phyloP scores from a whole-genome alignment of 1,140 invertebrate genomes.

The Idris sp. region DNA sequence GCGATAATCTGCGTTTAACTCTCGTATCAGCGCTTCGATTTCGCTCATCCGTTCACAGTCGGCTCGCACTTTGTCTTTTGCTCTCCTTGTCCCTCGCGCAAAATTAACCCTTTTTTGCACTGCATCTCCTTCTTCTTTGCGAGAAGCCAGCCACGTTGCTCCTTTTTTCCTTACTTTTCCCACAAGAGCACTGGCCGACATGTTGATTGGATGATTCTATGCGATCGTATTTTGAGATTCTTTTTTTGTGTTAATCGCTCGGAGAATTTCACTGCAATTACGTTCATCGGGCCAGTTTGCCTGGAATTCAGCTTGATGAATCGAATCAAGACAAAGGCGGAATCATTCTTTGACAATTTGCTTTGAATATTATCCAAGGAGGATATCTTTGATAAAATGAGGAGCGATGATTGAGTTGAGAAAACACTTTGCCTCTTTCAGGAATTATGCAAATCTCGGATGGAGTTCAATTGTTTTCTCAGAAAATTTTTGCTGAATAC shows the following conservation, averaged over 20 bases:
- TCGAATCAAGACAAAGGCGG: constrained; percentile 18
- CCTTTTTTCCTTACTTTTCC: constrained; percentile 46
- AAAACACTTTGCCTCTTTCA: background rate
- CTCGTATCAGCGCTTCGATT: constrained; percentile 63
- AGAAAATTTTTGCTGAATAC: constrained; percentile 5
- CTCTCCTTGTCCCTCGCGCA: constrained; percentile 15
- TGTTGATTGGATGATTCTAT: constrained; percentile 56
- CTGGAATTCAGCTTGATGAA: constrained; percentile 28
- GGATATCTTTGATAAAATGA: background rate
- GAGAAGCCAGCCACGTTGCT: too few relatives aligned
- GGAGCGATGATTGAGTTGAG: background rate
- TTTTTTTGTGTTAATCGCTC: constrained; percentile 53
- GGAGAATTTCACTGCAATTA: constrained; percentile 43
- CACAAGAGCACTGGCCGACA: constrained; percentile 50
- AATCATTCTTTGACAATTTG: constrained; percentile 22
- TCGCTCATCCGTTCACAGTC: constrained; percentile 60
- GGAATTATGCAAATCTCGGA: too few relatives aligned
- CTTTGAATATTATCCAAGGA: constrained; percentile 1
- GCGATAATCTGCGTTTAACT: constrained; percentile 66
- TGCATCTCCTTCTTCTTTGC: too few relatives aligned
- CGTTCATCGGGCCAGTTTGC: constrained; percentile 49
- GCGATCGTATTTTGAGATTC: constrained; percentile 52
- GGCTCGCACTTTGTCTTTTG: constrained; percentile 21
- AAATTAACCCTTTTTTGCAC: too few relatives aligned
- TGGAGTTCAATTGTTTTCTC: too few relatives aligned